Evolutionary conservation across 64 coral and sea anemone genomes (phyloP), one percentile per base, ranked within the genome.

Genomic region (Montipora cactus): DNA sequence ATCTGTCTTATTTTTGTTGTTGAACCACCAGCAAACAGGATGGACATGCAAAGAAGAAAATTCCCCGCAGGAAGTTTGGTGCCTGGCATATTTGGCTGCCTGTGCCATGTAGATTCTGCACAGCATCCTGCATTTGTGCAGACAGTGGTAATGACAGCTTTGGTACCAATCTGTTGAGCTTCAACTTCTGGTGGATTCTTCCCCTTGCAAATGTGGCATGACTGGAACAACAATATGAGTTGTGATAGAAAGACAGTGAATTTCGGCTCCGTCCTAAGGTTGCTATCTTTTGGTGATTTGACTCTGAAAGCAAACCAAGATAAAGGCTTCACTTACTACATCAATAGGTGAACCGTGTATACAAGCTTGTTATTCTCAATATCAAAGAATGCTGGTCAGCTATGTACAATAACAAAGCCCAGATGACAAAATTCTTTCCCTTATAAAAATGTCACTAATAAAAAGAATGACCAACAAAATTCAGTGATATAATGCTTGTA

Each of bases 11-110:
- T 67, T 49, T 86, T 86, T 46, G 51, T 86, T 28, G 47, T 47
- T 62, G 62, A 86, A 67, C 82, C 82, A 67, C 82, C 82, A 69
- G 82, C 82, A 86, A 86, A 86, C 67, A 86, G 67, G 45, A 86
- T 69, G 45, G 51, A 47, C 62, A 86, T 70, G 45, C 58, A 86
- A 59, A 86, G 62, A 0, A 86, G 62, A 86, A 86, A 47, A 69
- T 86, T 86, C 44, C 82, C 58, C 8, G 82, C 59, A 44, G 82
- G 82, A 18, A 59, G 58, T 47, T 49, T 86, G 21, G 59, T 19
- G 19, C 82, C 62, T 68, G 82, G 49, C 62, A 86, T 67, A 68
- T 59, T 67, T 86, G 82, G 82, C 82, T 86, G 82, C 3, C 82
- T 86, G 62, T 86, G 82, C 82, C 82, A 86, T 44, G 44, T 44